Percentiles rank a stretch among this genome's conserved stretches.
These are phyloP conservation scores for Callimorpha dominula DNA, from an alignment of 2,888 invertebrate species.

Conservation along the genomic window DNA sequence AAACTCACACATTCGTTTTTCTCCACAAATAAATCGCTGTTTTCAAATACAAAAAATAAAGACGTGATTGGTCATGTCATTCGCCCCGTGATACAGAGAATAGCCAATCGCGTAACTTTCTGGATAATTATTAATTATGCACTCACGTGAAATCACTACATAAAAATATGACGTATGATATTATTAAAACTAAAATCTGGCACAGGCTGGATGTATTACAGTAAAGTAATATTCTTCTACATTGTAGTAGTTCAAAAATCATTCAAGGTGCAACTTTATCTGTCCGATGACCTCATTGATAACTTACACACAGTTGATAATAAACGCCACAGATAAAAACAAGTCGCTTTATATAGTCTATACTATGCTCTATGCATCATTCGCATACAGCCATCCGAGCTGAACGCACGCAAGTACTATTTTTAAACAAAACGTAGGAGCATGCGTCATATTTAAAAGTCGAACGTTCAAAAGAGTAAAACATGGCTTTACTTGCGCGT, in stretches of 20 bases:
- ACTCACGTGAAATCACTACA: neutral
- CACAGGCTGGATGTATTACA: too few relatives aligned
- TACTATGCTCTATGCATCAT: slow-evolving; percentile 20
- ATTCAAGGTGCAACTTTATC: slow-evolving; percentile 22
- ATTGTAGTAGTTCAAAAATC: neutral
- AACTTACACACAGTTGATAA: slow-evolving; percentile 11
- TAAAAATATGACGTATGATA: neutral
- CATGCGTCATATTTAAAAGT: slow-evolving; percentile 24
- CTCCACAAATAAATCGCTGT: too few relatives aligned
- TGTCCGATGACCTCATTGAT: slow-evolving; percentile 34
- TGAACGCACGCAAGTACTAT: slow-evolving; percentile 15
- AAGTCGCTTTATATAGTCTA: neutral
- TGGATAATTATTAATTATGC: neutral
- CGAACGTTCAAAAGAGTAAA: slow-evolving; percentile 22
- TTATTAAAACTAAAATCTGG: too few relatives aligned
- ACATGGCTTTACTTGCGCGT: slow-evolving; percentile 38
- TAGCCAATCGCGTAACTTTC: neutral
- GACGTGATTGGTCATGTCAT: neutral
- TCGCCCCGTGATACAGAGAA: neutral
- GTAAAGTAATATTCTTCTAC: neutral
- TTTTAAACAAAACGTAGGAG: slow-evolving; percentile 1
- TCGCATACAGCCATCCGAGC: slow-evolving; percentile 10
- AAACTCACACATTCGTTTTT: neutral
- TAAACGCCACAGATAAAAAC: slow-evolving; percentile 8
- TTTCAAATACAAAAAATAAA: neutral